Base-by-base conservation (phyloP, 2,888 invertebrate species). In the Germaria angustata region DNA sequence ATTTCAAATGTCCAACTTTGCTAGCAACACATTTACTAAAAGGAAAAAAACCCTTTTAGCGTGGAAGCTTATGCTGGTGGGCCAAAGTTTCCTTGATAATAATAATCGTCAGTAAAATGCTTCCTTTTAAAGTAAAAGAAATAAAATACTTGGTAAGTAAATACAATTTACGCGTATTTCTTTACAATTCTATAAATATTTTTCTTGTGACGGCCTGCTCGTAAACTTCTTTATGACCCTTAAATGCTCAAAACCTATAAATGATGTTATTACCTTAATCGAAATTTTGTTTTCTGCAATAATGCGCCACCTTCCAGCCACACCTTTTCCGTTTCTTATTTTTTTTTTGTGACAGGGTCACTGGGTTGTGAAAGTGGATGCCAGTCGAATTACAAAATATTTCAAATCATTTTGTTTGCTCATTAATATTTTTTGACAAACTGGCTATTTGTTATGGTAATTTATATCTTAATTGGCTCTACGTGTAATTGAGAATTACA, bases 391-490 rank as follows among this genome's bases (percentile, higher is more conserved):
- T 2, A 53, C 63, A 73, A 63, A 2, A 51, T 59, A 34, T 61
- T n/a, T 53, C 15, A 24, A 55, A 61, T 32, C 41, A 51, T 57
- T 72, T 66, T 66, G n/a, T 72, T 66, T 17, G 51, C 66, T 76
- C 82, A 79, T 82, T 76, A 66, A 66, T 82, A 73, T 82, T 82
- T 82, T 79, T 79, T 76, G 71, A 59, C 75, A 76, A 66, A 76
- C 75, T 55, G 79, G 53, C 79, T 76, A 82, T 82, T 79, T 75
- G 75, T 22, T 61, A 75, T 46, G 82, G 82, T 22, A 79, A 82
- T 82, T 82, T 79, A 71, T 71, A 79, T 79, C 79, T 75, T 82
- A 82, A 82, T 82, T 82, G 79, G 44, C 63, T 75, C 46, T 79
- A 76, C 55, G 82, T 79, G 75, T 79, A 79, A 82, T 69, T 82